Base-by-base conservation (phyloP, 2,888 invertebrate genomes). In the Diaperis boleti region DNA sequence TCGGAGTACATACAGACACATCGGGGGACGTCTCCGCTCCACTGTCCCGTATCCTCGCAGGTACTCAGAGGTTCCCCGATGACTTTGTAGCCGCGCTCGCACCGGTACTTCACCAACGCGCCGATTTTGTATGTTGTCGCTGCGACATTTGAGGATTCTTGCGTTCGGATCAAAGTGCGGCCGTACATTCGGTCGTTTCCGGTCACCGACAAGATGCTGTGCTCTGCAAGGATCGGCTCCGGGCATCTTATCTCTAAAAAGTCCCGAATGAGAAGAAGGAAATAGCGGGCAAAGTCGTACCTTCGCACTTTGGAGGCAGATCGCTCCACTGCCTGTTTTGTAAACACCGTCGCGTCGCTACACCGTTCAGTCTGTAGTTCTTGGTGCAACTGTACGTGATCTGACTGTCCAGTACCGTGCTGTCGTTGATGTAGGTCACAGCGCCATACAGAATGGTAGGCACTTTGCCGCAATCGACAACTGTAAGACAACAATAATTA, bases 121-220 rank as follows among this genome's bases (percentile, higher is more conserved):
- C 93, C 92, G 67, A 95, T 92, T 76, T 92, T 91, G 81, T 93
- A 95, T 0, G 93, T 92, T 62, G 91, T 89, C 0, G 91, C 88
- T 0, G 83, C 84, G 6, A 86, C 87, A 71, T 86, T 89, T 1
- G 85, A 77, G 1, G 86, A 84, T 49, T 91, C 92, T 0, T 88
- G 82, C 0, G 94, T 94, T 33, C 92, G 84, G 67, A 94, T 91
- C 11, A 94, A 82, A 0, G 94, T 94, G 17, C 94, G 86, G 0
- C 94, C 94, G 76, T 94, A 94, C 87, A 92, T 91, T 49, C 96
- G 86, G 78, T 96, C 96, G 77, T 95, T 96, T 50, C 94, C 94
- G 0, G 95, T 94, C 22, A 95, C 92, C 0, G 95, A 94, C 0
- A 95, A 85, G 14, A 95, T 92, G 66, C 94, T 92, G 78, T 95